Evolutionary conservation across 2,888 invertebrate genomes (phyloP), one percentile per base, ranked within the genome.

Genomic region (Linnaemya vulpina): DNA sequence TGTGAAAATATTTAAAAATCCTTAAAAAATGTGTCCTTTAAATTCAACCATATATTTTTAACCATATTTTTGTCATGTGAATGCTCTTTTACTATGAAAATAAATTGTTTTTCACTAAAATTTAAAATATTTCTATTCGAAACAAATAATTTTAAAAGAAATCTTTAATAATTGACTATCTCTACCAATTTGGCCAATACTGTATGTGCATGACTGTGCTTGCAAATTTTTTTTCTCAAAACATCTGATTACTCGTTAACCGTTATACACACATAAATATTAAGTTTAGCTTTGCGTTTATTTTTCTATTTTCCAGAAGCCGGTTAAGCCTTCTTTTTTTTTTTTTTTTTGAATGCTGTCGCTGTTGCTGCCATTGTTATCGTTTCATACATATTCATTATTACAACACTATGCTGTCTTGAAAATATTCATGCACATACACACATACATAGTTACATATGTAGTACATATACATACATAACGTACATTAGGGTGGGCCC

Each of bases 271-370:
- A 49, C 46, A 25, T 58, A 49, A 83, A 78, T 81, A 55, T 62
- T 77, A 84, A 77, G 55, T 74, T 63, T 17, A 63, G 62, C 71
- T 58, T 30, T 25, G 15, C n/a, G 30, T 30, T 58, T 55, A 11
- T 30, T 3, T 30, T 3, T 30, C n/a, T 70, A 55, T 75, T 75
- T 77, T 84, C 63, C 84, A 84, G 84, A 84, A 84, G 84, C 84
- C 81, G 81, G 84, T 84, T 84, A 84, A 84, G 81, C 84, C 84
- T 77, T 78, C 80, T 76, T 77, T 82, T 30, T 30, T 80, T 77
- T 78, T 76, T 76, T 77, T 82, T 30, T 30, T 80, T 40, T 65
- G 30, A n/a, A 43, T 55, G 53, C 35, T 65, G 63, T 46, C 25
- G 63, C 35, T 79, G 63, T 65, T 71, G 22, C 46, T 63, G 55